Evolutionary conservation across 2,888 invertebrate species (phyloP).

Genomic region (Phengaris alcon): DNA sequence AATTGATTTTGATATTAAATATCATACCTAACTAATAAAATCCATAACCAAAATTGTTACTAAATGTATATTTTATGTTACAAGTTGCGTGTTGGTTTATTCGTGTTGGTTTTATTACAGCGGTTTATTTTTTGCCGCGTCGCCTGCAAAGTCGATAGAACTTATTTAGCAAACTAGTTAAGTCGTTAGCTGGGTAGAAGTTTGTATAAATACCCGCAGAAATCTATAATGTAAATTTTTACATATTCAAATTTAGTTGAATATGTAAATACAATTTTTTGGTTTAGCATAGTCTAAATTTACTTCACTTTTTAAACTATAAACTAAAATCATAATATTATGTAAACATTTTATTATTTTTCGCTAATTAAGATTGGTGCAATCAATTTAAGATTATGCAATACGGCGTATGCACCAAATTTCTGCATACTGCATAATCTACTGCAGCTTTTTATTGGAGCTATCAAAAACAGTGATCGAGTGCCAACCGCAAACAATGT

Average conservation of each 20-base stretch:
- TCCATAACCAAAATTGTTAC: too few species aligned
- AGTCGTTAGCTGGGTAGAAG: constrained; percentile 20
- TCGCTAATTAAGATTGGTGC: background rate
- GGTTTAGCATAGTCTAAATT: constrained; percentile 29
- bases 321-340: too few species aligned
- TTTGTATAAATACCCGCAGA: constrained; percentile 14
- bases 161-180: constrained; percentile 23
- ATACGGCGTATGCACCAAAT: background rate
- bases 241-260: constrained; percentile 2
- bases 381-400: background rate
- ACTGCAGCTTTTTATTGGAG: background rate
- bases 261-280: too few species aligned
- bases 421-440: background rate
- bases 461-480: background rate
- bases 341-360: background rate
- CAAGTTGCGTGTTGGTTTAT: too few species aligned
- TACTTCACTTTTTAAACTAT: too few species aligned
- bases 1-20: background rate
- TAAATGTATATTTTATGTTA: background rate
- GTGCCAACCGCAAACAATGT: background rate
- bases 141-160: background rate
- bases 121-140: constrained; percentile 25
- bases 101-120: background rate
- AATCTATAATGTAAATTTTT: constrained; percentile 37
- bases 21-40: too few species aligned